Evolutionary conservation across 2,113 vertebrate species (phyloP).

Genomic region (Saimiri boliviensis): DNA sequence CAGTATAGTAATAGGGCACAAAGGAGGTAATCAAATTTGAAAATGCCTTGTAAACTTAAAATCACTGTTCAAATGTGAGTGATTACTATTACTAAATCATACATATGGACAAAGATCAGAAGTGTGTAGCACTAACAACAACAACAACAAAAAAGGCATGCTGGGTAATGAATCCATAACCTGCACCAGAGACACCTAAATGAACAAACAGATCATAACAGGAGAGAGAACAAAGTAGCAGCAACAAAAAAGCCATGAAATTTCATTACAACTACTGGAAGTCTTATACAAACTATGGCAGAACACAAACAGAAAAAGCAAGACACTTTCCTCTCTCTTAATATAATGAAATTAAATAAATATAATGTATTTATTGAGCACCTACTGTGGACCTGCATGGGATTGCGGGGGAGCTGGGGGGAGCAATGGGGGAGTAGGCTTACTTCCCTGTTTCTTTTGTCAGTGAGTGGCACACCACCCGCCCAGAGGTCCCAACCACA

Average conservation of each 20-base stretch:
- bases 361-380: neutral
- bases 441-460: neutral
- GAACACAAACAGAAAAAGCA: neutral
- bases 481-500: neutral
- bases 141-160: neutral
- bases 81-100: conserved; percentile 26
- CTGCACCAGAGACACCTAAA: conserved; percentile 17
- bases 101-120: neutral
- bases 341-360: conserved; percentile 33
- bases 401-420: neutral
- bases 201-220: neutral
- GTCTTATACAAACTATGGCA: neutral
- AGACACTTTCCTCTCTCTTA: neutral
- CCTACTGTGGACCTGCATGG: neutral
- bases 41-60: conserved; percentile 38
- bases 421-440: neutral
- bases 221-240: neutral
- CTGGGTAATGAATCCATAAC: neutral
- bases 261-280: neutral
- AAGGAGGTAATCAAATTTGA: conserved; percentile 39
- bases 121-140: neutral
- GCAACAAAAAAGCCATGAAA: conserved; percentile 11
- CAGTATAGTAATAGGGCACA: conserved; percentile 25
- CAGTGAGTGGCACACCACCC: neutral
- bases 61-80: conserved; percentile 15